phyloP scores from a whole-genome alignment of 2,797 vertebrate species.

The Trematomus bernacchii region DNA sequence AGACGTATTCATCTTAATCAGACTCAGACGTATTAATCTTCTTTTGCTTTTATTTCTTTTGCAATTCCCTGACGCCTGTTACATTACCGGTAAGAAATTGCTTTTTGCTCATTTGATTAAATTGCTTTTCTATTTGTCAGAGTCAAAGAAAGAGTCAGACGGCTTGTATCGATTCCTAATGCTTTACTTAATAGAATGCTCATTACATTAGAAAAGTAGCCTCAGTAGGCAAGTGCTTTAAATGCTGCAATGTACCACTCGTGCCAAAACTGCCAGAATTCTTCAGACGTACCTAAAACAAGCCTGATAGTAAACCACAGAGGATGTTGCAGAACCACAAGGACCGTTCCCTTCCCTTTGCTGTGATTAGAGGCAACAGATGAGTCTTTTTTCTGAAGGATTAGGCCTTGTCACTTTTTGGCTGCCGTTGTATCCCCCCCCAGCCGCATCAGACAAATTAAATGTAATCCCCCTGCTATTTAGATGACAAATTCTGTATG shows the following conservation, averaged over 20 bases:
- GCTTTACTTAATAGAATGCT: conserved; percentile 57
- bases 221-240: conserved; percentile 36
- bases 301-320: conserved; percentile 34
- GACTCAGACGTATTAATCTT: conserved; percentile 66
- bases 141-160: conserved; percentile 52
- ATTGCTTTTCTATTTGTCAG: conserved; percentile 58
- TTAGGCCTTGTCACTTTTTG: conserved; percentile 81
- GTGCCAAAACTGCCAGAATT: conserved; percentile 27
- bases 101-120: conserved; percentile 72
- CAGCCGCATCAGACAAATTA: conserved; percentile 76
- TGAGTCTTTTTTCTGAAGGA: conserved; percentile 71
- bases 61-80: conserved; percentile 64
- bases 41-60: conserved; percentile 54
- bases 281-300: conserved; percentile 40
- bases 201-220: conserved; percentile 75
- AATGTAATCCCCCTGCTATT: conserved; percentile 81
- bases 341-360: conserved; percentile 57
- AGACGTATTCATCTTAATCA: conserved; percentile 59
- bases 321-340: conserved; percentile 42
- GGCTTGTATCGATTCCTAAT: conserved; percentile 65
- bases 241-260: conserved; percentile 67
- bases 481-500: conserved; percentile 81
- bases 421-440: conserved; percentile 72
- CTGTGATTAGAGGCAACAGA: conserved; percentile 73
- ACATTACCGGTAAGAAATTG: conserved; percentile 74